Evolutionary conservation across 2,113 vertebrate species (phyloP).

Genomic region (Plestiodon gilberti): DNA sequence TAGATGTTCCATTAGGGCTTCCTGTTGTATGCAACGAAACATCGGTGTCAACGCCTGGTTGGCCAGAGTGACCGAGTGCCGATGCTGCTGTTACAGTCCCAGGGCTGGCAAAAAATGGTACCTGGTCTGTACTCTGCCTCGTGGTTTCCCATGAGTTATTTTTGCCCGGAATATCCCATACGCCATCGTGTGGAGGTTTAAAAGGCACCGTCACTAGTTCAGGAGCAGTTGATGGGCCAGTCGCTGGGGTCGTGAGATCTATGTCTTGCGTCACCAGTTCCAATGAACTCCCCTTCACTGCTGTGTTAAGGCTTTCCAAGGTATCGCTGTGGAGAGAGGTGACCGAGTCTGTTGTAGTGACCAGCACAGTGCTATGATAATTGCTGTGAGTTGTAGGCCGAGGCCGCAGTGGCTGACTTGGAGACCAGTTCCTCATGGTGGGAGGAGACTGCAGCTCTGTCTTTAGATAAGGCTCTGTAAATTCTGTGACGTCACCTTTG

Average conservation of each 20-base stretch:
- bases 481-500: conserved; percentile 76
- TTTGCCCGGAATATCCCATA: conserved; percentile 69
- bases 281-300: conserved; percentile 20
- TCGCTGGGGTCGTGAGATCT: conserved; percentile 55
- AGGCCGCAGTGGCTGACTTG: conserved; percentile 57
- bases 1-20: conserved; percentile 54
- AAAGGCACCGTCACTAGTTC: conserved; percentile 74
- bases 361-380: conserved; percentile 75
- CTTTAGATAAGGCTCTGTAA: conserved; percentile 66
- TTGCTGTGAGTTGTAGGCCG: conserved; percentile 42
- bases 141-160: conserved; percentile 72
- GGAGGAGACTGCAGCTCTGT: conserved; percentile 65
- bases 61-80: conserved; percentile 43
- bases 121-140: conserved; percentile 64
- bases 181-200: conserved; percentile 56
- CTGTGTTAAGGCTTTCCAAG: conserved; percentile 69
- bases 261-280: conserved; percentile 42
- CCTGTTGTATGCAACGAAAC: conserved; percentile 60
- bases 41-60: conserved; percentile 63
- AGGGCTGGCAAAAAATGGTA: conserved; percentile 68
- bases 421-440: conserved; percentile 68
- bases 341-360: conserved; percentile 61
- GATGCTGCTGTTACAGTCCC: conserved; percentile 62
- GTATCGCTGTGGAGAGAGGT: conserved; percentile 19
- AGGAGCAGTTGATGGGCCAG: conserved; percentile 59